A percentile compares a stretch with the other conserved stretches of the same genome.
Evolutionary conservation across 1,140 invertebrate species (phyloP).

Genomic region (Paracyclopina nana): DNA sequence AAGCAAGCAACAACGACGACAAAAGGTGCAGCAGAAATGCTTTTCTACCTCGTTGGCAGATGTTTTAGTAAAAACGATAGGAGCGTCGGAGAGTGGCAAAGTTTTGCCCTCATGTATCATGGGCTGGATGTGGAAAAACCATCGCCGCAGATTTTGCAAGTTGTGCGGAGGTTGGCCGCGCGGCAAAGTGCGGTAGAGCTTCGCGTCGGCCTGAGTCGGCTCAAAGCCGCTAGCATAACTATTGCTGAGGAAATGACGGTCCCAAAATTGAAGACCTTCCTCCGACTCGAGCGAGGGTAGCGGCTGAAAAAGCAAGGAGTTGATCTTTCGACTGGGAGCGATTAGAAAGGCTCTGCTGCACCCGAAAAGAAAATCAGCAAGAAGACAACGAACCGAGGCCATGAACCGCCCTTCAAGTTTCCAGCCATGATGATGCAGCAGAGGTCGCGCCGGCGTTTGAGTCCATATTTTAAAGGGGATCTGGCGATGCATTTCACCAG

Average conservation of each 20-base stretch:
- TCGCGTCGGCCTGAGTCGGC: constrained; percentile 19
- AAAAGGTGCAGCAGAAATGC: constrained; percentile 26
- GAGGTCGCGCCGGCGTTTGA: too few relatives aligned
- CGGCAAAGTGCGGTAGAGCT: constrained; percentile 17
- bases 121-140: constrained; percentile 21
- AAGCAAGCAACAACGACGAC: constrained; percentile 30
- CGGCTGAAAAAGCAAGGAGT: too few relatives aligned
- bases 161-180: constrained; percentile 4
- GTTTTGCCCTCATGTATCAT: constrained; percentile 15
- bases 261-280: constrained; percentile 15
- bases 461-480: too few relatives aligned
- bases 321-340: too few relatives aligned
- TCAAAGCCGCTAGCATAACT: constrained; percentile 20
- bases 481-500: too few relatives aligned
- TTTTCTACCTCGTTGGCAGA: constrained; percentile 22
- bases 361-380: too few relatives aligned
- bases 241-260: constrained; percentile 18
- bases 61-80: not conserved
- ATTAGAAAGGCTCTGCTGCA: too few relatives aligned
- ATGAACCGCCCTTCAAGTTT: too few relatives aligned
- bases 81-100: constrained; percentile 12
- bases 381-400: too few relatives aligned
- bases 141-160: constrained; percentile 18
- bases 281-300: too few relatives aligned
- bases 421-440: too few relatives aligned